phyloP scores from a whole-genome alignment of 2,797 vertebrate species.

The Nyctibius grandis region DNA sequence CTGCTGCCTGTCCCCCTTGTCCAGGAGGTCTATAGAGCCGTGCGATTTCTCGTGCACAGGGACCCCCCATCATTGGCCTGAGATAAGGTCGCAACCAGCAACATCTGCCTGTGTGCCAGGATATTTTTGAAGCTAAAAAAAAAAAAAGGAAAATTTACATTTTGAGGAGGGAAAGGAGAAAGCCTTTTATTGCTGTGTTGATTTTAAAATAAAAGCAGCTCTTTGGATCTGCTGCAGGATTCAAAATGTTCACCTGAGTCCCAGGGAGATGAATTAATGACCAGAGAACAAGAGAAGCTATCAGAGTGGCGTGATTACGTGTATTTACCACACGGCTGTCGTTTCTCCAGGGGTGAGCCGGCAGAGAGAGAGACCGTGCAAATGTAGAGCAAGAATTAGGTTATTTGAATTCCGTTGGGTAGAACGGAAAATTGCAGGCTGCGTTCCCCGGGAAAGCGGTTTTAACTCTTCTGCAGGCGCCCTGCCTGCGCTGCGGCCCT shows the following conservation, averaged over 20 bases:
- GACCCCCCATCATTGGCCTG: background rate
- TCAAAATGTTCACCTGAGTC: background rate
- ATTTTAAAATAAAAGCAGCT: slow-evolving; percentile 16
- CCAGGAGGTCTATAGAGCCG: background rate
- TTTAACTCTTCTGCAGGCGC: background rate
- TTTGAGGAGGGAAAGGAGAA: background rate
- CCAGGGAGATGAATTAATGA: slow-evolving; percentile 38
- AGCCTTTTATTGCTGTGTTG: background rate
- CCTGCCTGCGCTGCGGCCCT: accelerated
- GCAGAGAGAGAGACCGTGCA: background rate
- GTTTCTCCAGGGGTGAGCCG: background rate
- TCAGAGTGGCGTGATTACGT: slow-evolving; percentile 6
- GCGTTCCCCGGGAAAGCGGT: accelerated
- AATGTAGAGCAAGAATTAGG: slow-evolving; percentile 23
- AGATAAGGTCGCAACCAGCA: background rate
- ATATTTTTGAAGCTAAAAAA: background rate
- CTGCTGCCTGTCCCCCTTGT: background rate
- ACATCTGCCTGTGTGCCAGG: background rate
- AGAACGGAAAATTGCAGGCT: slow-evolving; percentile 17
- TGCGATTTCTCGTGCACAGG: background rate
- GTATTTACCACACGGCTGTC: slow-evolving; percentile 22
- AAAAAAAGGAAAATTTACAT: background rate
- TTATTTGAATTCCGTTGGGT: slow-evolving; percentile 26
- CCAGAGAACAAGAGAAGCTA: slow-evolving; percentile 26
- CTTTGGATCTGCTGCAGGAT: background rate